Conservation (phyloP, 2,797 vertebrate genomes). For the Ispidina picta region DNA sequence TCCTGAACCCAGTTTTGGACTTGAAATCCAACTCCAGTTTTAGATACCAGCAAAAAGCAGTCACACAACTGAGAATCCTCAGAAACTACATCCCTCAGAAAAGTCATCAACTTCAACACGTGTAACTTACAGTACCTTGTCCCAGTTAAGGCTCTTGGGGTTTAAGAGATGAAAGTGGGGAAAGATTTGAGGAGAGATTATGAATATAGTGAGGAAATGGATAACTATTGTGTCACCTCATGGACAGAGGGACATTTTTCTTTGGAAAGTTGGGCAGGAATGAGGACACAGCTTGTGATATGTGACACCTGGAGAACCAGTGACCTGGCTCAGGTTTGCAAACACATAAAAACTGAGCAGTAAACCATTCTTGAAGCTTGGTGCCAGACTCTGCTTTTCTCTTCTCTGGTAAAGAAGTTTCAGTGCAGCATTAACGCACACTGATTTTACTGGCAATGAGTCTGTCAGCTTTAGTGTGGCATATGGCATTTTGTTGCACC, state of each 20-base stretch:
- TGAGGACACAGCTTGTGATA: background rate
- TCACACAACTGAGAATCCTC: background rate
- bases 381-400: background rate
- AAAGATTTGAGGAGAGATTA: background rate
- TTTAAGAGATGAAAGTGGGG: background rate
- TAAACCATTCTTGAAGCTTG: background rate
- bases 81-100: background rate
- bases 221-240: background rate
- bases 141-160: background rate
- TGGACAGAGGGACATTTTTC: background rate
- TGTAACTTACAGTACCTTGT: background rate
- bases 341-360: background rate
- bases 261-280: background rate
- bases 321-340: background rate
- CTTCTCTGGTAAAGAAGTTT: background rate
- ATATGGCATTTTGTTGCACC: slow-evolving; percentile 2
- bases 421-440: background rate
- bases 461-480: background rate
- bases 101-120: background rate
- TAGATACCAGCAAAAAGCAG: background rate
- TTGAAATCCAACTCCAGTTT: background rate
- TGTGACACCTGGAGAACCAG: background rate
- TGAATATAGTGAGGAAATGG: background rate
- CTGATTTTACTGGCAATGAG: background rate
- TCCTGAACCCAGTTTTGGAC: background rate